phyloP scores from a whole-genome alignment of 2,113 vertebrate species.

The Tor tambroides region DNA sequence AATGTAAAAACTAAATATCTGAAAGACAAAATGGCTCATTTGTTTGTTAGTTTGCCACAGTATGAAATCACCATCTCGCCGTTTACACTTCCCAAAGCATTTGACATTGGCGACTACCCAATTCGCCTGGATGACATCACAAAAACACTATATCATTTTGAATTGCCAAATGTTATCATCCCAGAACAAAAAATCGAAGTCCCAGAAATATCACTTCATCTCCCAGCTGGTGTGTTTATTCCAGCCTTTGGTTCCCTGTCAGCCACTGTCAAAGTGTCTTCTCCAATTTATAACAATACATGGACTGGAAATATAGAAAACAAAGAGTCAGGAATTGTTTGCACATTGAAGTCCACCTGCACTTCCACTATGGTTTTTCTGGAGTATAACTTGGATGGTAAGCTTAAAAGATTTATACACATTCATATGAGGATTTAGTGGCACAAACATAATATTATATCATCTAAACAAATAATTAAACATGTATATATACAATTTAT shows the following conservation, averaged over 20 bases:
- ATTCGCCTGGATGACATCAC: constrained; percentile 74
- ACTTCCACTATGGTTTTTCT: constrained; percentile 86
- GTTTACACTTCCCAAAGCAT: constrained; percentile 78
- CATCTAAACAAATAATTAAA: too few species aligned
- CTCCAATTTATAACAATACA: constrained; percentile 84
- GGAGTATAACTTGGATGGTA: constrained; percentile 87
- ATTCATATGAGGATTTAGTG: background rate
- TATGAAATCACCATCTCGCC: constrained; percentile 79
- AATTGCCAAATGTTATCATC: constrained; percentile 80
- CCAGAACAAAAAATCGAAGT: constrained; percentile 84
- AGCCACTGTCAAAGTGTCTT: constrained; percentile 76
- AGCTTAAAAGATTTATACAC: constrained; percentile 56
- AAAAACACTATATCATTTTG: constrained; percentile 79
- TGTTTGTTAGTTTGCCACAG: constrained; percentile 81
- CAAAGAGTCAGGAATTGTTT: constrained; percentile 71
- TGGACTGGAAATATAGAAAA: constrained; percentile 79
- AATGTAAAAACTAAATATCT: constrained; percentile 78
- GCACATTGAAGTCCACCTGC: constrained; percentile 79
- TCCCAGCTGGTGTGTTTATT: constrained; percentile 85
- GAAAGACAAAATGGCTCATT: constrained; percentile 77
- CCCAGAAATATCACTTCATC: constrained; percentile 77
- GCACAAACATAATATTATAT: too few species aligned
- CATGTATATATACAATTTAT: too few species aligned
- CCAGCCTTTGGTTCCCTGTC: constrained; percentile 84
- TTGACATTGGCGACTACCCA: constrained; percentile 70